Evolutionary conservation across 2,888 invertebrate species (phyloP), one percentile per base, ranked within the genome.

Genomic region (Cerceris rybyensis): DNA sequence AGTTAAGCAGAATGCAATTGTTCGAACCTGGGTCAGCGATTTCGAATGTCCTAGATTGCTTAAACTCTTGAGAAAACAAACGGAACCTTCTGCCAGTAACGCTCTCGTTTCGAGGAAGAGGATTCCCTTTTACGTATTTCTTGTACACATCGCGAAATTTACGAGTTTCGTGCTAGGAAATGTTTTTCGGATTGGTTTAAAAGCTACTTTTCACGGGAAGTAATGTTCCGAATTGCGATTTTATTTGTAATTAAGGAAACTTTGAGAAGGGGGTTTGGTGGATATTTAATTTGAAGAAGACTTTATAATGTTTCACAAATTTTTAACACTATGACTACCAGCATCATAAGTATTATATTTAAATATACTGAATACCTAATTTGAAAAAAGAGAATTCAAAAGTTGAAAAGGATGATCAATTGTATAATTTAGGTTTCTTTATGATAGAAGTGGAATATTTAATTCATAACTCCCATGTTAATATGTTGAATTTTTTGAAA

Each of bases 11-110:
- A 76, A 80, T 77, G 61, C 70, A 71, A 83, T 80, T 80, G 78
- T 74, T 75, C 59, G 64, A 82, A 75, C 78, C 67, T 75, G 71
- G 85, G 81, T 84, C 86, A 86, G 84, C 86, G 79, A 83, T 82
- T 86, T 63, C 64, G 61, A 71, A 77, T 81, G 75, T 78, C 69
- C 79, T 66, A 60, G 79, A 82, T 85, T 76, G 77, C 80, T 80
- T 75, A 83, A 85, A 77, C 73, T 75, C 73, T 82, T 76, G 76
- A 70, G 83, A 75, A 84, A 83, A 83, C 81, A 83, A 82, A 78
- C 79, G 55, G 50, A 54, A 42, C 63, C 46, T 59, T 68, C 49
- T 28, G 57, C 46, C 14, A 17, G 9, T 59, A 59, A 66, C 64
- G 49, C 57, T 70, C 9, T 55, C 43, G 11, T 63, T 64, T 46